Evolutionary conservation across 2,113 vertebrate species (phyloP), one percentile per base, ranked within the genome.

Genomic region (Cyprinodon tularosa): DNA sequence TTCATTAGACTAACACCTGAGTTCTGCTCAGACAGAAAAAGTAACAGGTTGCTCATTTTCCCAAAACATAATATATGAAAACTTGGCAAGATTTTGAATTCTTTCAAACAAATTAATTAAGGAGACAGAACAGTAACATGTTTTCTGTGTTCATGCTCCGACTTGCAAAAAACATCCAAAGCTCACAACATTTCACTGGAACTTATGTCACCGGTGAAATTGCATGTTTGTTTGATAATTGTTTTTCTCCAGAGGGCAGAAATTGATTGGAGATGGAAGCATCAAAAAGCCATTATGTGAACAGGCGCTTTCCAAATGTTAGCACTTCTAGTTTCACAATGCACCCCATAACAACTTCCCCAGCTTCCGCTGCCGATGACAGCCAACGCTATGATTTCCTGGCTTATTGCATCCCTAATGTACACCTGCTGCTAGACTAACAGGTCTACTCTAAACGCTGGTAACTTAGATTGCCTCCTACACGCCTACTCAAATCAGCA

Each of bases 381-480:
- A 50, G 72, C 66, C 50, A 36, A 68, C 71, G 66, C 82, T 74
- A 3, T 72, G 29, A 81, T 83, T 64, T 64, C 62, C 72, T 36
- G 72, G 40, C 59, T 72, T 77, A 62, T 69, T 81, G 62, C 63
- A 59, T 74, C 73, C 29, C 39, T 62, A 61, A 78, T 62, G 44
- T 82, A 77, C 81, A 88, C 81, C 87, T 88, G 85, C 79, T 91
- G 73, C 79, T 69, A 84, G 85, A 68, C 75, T 47, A 88, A 83
- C 78, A 63, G 53, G 11, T 36, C 64, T 60, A 45, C 69, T 64
- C 20, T 64, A 20, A 39, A 57, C 15, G 50, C 74, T 64, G 38
- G 53, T 20, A n/a, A 39, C 36, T 39, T 20, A 38, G 67, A 37
- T 48, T 29, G 44, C 14, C 29, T 15, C 62, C 59, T 53, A n/a